Conservation (phyloP, 2,888 invertebrate genomes). For the Napeogenes inachia region DNA sequence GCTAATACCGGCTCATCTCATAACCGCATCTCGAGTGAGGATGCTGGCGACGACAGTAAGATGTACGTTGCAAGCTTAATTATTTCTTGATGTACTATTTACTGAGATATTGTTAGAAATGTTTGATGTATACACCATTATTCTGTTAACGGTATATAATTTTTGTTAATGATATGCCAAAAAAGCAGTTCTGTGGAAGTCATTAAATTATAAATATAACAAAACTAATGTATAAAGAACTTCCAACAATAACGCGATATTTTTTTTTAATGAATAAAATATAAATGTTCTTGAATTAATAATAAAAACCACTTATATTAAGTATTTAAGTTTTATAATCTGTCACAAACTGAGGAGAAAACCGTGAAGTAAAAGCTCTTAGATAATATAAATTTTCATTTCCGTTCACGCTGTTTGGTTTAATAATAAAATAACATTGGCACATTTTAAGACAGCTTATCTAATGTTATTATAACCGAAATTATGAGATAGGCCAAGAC, state of each 20-base stretch:
- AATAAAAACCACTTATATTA: no score
- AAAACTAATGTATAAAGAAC: no score
- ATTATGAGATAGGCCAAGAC: background rate
- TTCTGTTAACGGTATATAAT: background rate
- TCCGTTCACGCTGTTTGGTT: background rate
- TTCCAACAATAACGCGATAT: no score
- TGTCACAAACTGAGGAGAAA: no score
- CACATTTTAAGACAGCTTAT: constrained; percentile 3
- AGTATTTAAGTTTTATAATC: no score
- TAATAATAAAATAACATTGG: constrained; percentile 1
- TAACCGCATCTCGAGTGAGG: constrained; percentile 23
- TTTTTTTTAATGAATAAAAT: no score
- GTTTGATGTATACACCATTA: background rate
- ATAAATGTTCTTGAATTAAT: no score
- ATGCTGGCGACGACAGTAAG: constrained; percentile 30
- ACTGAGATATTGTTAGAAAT: background rate
- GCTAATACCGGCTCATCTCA: constrained; percentile 16
- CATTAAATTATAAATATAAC: background rate
- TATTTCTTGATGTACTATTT: background rate
- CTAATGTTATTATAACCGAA: constrained; percentile 4
- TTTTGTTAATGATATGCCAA: no score
- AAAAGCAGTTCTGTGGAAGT: background rate
- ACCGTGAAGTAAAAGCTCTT: background rate
- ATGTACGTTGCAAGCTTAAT: constrained; percentile 21
- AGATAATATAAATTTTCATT: constrained; percentile 2